Percentiles rank a stretch among this genome's conserved stretches.
phyloP scores from a whole-genome alignment of 2,113 vertebrate species.

The Zeus faber region DNA sequence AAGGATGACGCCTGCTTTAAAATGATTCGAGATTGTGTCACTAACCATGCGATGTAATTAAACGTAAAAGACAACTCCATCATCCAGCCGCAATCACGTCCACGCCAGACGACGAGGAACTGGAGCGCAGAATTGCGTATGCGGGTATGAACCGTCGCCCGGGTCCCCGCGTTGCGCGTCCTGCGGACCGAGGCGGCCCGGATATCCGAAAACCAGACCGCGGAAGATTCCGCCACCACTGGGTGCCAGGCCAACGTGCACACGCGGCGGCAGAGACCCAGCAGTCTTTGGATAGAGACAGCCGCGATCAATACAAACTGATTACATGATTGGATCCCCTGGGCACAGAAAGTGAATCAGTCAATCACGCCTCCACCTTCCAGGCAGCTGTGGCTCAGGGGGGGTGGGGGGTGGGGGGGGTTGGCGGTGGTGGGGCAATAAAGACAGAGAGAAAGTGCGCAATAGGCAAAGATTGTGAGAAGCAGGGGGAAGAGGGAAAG shows the following conservation, averaged over 20 bases:
- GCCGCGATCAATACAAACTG: constrained; percentile 66
- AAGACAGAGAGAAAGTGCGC: too few species aligned
- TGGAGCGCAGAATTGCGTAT: constrained; percentile 29
- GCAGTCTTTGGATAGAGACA: constrained; percentile 55
- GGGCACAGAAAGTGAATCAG: constrained; percentile 62
- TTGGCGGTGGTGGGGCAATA: too few species aligned
- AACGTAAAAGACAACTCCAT: constrained; percentile 49
- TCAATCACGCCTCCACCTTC: constrained; percentile 63
- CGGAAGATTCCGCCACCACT: constrained; percentile 41
- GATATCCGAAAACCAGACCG: constrained; percentile 38
- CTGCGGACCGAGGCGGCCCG: constrained; percentile 16
- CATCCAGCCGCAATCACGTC: constrained; percentile 34
- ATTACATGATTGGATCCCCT: constrained; percentile 71
- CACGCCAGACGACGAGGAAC: constrained; percentile 40
- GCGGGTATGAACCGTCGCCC: too few species aligned
- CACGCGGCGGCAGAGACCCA: constrained; percentile 32
- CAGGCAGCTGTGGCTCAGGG: constrained; percentile 51
- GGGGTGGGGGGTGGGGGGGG: too few species aligned
- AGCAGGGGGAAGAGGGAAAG: constrained; percentile 4
- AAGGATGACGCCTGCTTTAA: too few species aligned
- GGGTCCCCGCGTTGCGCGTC: constrained; percentile 24
- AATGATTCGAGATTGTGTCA: too few species aligned
- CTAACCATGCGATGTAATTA: constrained; percentile 56
- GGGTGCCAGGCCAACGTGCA: constrained; percentile 35
- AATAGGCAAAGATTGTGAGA: too few species aligned